Evolutionary conservation across 2,888 invertebrate species (phyloP).

Genomic region (Deilephila porcellus): DNA sequence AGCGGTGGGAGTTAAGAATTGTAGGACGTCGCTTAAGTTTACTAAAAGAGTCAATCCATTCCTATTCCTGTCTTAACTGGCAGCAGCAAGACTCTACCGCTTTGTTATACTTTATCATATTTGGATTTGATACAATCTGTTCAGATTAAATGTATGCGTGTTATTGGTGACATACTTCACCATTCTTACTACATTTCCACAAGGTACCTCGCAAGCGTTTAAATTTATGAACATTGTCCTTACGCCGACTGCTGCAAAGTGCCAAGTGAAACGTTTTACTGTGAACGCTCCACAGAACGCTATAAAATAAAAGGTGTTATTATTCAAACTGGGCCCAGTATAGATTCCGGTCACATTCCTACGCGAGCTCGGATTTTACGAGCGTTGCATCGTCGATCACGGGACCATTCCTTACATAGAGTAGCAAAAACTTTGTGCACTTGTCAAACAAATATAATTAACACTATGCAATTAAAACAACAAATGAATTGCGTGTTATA

Average conservation of each 20-base stretch:
- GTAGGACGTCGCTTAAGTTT: no score
- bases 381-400: conserved; percentile 50
- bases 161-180: neutral
- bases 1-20: no score
- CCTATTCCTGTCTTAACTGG: no score
- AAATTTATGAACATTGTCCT: conserved; percentile 22
- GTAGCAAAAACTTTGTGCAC: conserved; percentile 13
- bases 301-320: conserved; percentile 54
- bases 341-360: conserved; percentile 51
- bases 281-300: conserved; percentile 31
- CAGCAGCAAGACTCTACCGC: no score
- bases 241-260: conserved; percentile 20
- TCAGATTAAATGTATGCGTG: neutral
- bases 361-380: conserved; percentile 57
- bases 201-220: conserved; percentile 8
- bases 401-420: conserved; percentile 37
- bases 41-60: no score
- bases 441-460: neutral
- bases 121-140: no score
- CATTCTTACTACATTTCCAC: neutral
- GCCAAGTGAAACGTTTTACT: conserved; percentile 30
- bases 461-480: neutral
- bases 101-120: no score
- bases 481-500: neutral
- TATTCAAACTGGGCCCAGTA: conserved; percentile 48